Evolutionary conservation across 2,888 invertebrate species (phyloP).

Genomic region (Caenorhabditis afra): DNA sequence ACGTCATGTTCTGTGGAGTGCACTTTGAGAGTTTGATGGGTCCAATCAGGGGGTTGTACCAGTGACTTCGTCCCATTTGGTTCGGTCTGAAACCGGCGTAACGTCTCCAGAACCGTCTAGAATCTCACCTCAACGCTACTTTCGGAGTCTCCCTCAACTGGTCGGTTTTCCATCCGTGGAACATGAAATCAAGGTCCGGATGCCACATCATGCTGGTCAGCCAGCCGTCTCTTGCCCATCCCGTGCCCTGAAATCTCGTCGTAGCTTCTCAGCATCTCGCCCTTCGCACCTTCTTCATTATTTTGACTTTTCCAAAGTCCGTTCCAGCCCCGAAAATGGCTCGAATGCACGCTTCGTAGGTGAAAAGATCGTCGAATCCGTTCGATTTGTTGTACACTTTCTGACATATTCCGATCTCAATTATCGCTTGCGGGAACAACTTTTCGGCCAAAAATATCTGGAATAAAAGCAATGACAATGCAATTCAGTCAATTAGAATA

Average conservation of each 20-base stretch:
- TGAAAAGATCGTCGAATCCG: conserved; percentile 66
- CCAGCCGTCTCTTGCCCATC: conserved; percentile 64
- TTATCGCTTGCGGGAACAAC: conserved; percentile 39
- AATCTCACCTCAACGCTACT: conserved; percentile 25
- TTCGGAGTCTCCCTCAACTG: conserved; percentile 37
- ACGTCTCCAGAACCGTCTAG: not conserved
- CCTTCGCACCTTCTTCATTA: conserved; percentile 53
- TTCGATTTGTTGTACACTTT: conserved; percentile 62
- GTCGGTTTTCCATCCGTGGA: conserved; percentile 61
- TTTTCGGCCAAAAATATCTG: conserved; percentile 58
- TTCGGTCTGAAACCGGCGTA: conserved; percentile 19
- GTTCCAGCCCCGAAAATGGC: conserved; percentile 64
- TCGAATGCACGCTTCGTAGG: conserved; percentile 72
- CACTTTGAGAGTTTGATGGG: conserved; percentile 45
- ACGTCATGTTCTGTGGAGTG: conserved; percentile 40
- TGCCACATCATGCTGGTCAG: conserved; percentile 59
- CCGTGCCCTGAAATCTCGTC: conserved; percentile 51
- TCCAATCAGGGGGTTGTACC: conserved; percentile 55
- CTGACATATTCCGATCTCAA: conserved; percentile 45
- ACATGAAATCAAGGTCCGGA: conserved; percentile 63
- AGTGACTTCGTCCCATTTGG: conserved; percentile 28
- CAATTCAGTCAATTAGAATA: conserved; percentile 1
- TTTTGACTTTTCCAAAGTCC: conserved; percentile 57
- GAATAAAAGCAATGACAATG: conserved; percentile 1
- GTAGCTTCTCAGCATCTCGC: not conserved